Base-by-base conservation (phyloP, 2,113 vertebrate species). In the Ctenodactylus gundi region DNA sequence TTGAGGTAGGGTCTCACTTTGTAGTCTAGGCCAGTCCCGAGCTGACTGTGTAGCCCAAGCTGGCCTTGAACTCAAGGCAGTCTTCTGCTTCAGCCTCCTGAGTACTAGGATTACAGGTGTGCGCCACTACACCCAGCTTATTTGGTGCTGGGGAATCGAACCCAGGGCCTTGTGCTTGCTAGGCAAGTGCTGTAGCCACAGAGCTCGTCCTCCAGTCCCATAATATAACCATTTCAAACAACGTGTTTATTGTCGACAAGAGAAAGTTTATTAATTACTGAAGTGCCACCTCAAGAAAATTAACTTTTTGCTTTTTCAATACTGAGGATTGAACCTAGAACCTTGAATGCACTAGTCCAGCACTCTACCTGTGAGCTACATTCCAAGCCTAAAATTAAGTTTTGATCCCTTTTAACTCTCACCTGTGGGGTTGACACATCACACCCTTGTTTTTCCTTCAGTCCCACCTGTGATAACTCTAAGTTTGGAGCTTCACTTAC, bases 261-360 rank as follows among this genome's bases (percentile, higher is more conserved):
- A 85, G 44, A 81, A 94, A 68, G 49, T 46, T 72, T 90, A 44
- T 77, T 88, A 78, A 75, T 93, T 92, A 86, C 36, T 94, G 49
- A 87, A 95, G 80, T 87, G 75, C 58, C 85, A 36, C 53, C 18
- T 83, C 80, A 73, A 49, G 90, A 90, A 65, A 94, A 81, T 95
- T 70, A 81, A 76, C 39, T 65, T 90, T 76, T 27, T 27, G n/a
- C n/a, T 27, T 20, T 23, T 11, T 21, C 67, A 75, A 31, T 75
- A 75, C 29, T 75, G 46, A 31, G 46, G 8, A 51, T 75, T 75
- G 46, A 75, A 75, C 15, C 46, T 46, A 75, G 39, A 72, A 31
- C 18, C 31, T 75, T 20, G 49, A 49, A 75, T 18, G 49, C 20
- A 46, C 17, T 75, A 51, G 29, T 1, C 46, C 49, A 34, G 29